A percentile compares a stretch with the other conserved stretches of the same genome.
Conservation (phyloP, 2,797 vertebrate species). For the Hephaestus fuliginosus region DNA sequence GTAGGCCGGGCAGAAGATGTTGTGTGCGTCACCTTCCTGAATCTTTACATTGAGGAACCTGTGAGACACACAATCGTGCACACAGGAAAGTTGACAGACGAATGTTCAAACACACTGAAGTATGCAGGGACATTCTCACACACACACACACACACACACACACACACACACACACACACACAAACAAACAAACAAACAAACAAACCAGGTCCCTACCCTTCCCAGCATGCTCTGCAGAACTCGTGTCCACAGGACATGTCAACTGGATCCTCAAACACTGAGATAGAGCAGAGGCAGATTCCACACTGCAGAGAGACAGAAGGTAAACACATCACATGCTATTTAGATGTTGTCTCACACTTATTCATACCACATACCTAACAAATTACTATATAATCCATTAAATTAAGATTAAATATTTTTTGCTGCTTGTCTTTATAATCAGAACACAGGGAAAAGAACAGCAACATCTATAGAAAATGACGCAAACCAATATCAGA, state of each 20-base stretch:
- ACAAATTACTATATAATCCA: background rate
- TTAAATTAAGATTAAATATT: background rate
- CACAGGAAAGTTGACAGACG: background rate
- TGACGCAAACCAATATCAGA: background rate
- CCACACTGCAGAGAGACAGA: slow-evolving; percentile 89
- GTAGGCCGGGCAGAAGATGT: slow-evolving; percentile 98
- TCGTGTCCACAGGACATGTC: slow-evolving; percentile 98
- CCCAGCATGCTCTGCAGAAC: slow-evolving; percentile 98
- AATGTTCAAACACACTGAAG: background rate
- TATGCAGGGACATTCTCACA: background rate
- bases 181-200: slow-evolving; percentile 8
- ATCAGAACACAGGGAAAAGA: background rate
- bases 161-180: background rate
- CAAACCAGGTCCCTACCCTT: slow-evolving; percentile 88
- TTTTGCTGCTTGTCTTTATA: background rate
- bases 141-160: background rate
- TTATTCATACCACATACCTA: background rate
- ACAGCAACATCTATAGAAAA: background rate
- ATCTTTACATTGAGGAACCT: slow-evolving; percentile 99
- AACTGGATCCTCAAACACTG: slow-evolving; percentile 97
- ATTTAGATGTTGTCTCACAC: background rate
- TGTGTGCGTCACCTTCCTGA: slow-evolving; percentile 98
- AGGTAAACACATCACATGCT: slow-evolving; percentile 4
- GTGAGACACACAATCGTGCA: slow-evolving; percentile 34
- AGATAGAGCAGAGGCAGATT: slow-evolving; percentile 98